Evolutionary conservation across 2,113 vertebrate species (phyloP).

Genomic region (Paramisgurnus dabryanus): DNA sequence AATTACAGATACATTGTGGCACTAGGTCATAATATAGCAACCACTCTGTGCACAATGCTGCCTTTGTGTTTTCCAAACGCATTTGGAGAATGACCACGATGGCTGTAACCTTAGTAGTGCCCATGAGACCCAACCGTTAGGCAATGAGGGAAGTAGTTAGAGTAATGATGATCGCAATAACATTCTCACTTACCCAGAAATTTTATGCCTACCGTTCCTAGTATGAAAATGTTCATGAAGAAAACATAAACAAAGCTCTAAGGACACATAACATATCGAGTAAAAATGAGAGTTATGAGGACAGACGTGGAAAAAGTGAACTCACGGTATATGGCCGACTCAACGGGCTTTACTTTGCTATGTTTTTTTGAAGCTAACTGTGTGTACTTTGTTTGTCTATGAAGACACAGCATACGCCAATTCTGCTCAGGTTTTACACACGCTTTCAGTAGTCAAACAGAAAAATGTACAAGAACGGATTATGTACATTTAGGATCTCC

Average conservation of each 20-base stretch:
- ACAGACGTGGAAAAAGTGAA: slow-evolving; percentile 67
- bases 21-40: slow-evolving; percentile 54
- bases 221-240: slow-evolving; percentile 38
- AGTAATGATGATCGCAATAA: slow-evolving; percentile 69
- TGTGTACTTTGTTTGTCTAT: slow-evolving; percentile 45
- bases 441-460: background rate
- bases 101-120: slow-evolving; percentile 67
- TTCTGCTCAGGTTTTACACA: slow-evolving; percentile 10
- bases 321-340: slow-evolving; percentile 49
- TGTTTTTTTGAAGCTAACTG: slow-evolving; percentile 48
- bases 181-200: slow-evolving; percentile 59
- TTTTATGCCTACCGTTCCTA: slow-evolving; percentile 44
- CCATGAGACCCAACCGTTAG: slow-evolving; percentile 60
- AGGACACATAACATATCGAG: slow-evolving; percentile 55
- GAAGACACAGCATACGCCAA: background rate
- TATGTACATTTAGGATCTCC: slow-evolving; percentile 41
- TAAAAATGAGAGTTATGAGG: slow-evolving; percentile 26
- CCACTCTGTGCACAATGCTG: slow-evolving; percentile 64
- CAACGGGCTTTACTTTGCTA: slow-evolving; percentile 21
- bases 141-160: slow-evolving; percentile 60
- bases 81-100: slow-evolving; percentile 61
- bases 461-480: slow-evolving; percentile 22
- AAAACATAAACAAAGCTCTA: slow-evolving; percentile 63
- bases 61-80: slow-evolving; percentile 68
- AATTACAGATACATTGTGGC: slow-evolving; percentile 52